Evolutionary conservation across 2,113 vertebrate genomes (phyloP).

Genomic region (Piprites chloris): DNA sequence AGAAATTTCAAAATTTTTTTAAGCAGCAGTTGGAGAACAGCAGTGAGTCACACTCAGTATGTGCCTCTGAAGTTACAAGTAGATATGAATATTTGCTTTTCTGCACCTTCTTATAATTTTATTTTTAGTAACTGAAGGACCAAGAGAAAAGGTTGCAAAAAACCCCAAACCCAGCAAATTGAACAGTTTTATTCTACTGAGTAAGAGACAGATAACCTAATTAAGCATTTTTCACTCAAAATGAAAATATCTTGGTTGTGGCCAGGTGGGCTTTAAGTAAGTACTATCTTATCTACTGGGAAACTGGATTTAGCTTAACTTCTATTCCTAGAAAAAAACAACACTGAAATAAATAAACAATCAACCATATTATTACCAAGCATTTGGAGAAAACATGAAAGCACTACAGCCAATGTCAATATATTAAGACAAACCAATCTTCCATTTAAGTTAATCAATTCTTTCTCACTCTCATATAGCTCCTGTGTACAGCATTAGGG

Average conservation of each 20-base stretch:
- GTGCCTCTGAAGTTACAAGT: not conserved
- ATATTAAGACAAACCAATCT: not conserved
- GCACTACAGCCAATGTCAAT: not conserved
- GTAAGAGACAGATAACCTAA: not conserved
- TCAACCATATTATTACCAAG: not conserved
- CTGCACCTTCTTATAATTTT: not conserved
- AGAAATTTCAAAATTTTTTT: not conserved
- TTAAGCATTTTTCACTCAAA: not conserved
- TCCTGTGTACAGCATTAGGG: not conserved
- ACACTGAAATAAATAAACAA: not conserved
- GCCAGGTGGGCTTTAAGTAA: not conserved
- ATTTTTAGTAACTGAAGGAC: not conserved
- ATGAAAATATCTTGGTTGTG: not conserved
- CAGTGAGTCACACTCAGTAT: not conserved
- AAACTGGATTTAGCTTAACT: not conserved
- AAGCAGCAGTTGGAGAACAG: not conserved
- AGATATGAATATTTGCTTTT: not conserved
- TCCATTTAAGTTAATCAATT: not conserved
- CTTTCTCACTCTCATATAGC: not conserved
- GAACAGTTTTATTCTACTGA: not conserved
- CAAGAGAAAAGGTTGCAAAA: not conserved
- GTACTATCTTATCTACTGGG: not conserved
- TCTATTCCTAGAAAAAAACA: not conserved
- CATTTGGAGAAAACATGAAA: not conserved
- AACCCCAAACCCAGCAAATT: not conserved